phyloP scores from a whole-genome alignment of 37 sponge, comb jelly and placozoan genomes.

The Amphimedon queenslandica region DNA sequence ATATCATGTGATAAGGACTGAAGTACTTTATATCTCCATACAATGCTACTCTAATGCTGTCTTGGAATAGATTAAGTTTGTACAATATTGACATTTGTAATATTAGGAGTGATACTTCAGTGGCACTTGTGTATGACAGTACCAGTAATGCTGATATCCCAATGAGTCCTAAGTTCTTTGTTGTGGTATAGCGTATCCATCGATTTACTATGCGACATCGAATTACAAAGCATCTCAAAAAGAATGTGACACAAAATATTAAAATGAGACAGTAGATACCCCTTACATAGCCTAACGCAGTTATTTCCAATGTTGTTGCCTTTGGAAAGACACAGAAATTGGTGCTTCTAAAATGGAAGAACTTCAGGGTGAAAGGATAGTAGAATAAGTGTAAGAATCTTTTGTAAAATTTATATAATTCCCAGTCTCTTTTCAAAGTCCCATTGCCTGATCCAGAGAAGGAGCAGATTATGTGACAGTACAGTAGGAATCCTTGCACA shows the following conservation, averaged over 20 bases:
- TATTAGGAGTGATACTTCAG: background rate
- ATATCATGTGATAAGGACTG: conserved; percentile 32
- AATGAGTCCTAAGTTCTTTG: background rate
- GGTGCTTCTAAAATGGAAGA: background rate
- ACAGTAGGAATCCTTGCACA: conserved; percentile 1
- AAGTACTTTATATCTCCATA: conserved; percentile 25
- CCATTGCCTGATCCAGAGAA: too few relatives aligned
- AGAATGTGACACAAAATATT: background rate
- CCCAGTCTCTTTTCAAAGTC: too few relatives aligned
- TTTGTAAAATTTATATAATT: too few relatives aligned
- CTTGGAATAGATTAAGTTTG: background rate
- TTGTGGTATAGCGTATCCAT: background rate
- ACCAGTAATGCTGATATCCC: background rate
- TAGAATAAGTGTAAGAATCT: too few relatives aligned
- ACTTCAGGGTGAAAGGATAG: background rate
- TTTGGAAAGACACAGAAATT: background rate
- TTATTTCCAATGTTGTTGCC: conserved; percentile 3
- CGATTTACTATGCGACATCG: background rate
- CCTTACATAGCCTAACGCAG: background rate
- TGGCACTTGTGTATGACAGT: background rate
- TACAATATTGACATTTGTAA: background rate
- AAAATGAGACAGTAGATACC: background rate
- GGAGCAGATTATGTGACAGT: conserved; percentile 2
- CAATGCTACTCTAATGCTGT: background rate
- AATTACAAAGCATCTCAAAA: background rate